A percentile compares a stretch with the other conserved stretches of the same genome.
Evolutionary conservation across 2,888 invertebrate genomes (phyloP).

Genomic region (Scaptomyza cyrtandrae): DNA sequence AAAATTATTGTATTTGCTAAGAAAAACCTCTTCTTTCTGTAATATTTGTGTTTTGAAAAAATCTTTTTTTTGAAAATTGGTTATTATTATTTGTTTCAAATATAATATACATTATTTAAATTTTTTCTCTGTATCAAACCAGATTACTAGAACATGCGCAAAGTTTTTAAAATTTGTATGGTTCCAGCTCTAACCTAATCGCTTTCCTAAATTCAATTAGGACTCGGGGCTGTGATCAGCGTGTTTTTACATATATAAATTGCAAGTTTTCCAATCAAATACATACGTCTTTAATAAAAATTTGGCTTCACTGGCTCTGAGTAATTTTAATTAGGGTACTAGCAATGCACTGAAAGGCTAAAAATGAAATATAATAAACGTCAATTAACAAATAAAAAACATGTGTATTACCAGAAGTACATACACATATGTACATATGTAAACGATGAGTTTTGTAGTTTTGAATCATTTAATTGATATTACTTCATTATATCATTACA

Average conservation of each 20-base stretch:
- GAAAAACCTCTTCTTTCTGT: too few species aligned
- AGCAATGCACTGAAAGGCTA: not conserved
- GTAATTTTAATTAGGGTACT: not conserved
- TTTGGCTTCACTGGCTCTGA: too few species aligned
- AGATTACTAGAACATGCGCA: not conserved
- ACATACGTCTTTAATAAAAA: too few species aligned
- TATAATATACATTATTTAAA: too few species aligned
- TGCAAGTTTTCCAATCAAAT: too few species aligned
- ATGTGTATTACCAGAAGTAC: slow-evolving; percentile 7
- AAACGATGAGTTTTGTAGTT: slow-evolving; percentile 54
- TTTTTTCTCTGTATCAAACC: too few species aligned
- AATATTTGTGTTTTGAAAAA: too few species aligned
- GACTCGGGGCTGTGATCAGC: not conserved
- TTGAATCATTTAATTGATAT: slow-evolving; percentile 73
- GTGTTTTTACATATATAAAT: not conserved
- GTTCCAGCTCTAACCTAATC: not conserved
- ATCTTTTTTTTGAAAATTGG: too few species aligned
- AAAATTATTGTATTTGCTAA: too few species aligned
- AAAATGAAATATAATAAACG: not conserved
- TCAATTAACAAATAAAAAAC: slow-evolving; percentile 7
- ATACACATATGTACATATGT: slow-evolving; percentile 62
- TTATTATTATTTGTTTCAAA: too few species aligned
- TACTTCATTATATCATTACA: slow-evolving; percentile 77
- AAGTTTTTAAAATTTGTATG: not conserved
- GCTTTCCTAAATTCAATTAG: not conserved